These are phyloP conservation scores for Drosophila hydei DNA, from an alignment of 1,140 invertebrate species.

Conservation along the genomic window DNA sequence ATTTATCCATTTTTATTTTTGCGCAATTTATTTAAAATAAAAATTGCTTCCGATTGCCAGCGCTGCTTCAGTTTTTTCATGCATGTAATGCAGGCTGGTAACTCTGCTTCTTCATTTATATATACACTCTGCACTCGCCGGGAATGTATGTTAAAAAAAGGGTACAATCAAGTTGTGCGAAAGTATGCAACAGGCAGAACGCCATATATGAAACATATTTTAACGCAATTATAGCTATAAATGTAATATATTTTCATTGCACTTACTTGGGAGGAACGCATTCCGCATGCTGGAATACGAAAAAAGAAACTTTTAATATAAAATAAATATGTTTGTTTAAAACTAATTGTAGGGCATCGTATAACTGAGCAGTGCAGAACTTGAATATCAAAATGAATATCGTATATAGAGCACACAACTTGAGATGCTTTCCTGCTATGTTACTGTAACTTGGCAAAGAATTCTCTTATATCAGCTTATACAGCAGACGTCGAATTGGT, in stretches of 20 bases:
- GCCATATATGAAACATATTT: background rate
- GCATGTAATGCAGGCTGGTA: constrained; percentile 64
- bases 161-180: constrained; percentile 2
- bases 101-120: constrained; percentile 18
- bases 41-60: constrained; percentile 75
- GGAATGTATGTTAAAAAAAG: constrained; percentile 11
- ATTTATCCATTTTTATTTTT: constrained; percentile 34
- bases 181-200: constrained; percentile 1
- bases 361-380: too few relatives aligned
- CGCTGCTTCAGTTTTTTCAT: constrained; percentile 55
- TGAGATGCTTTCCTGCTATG: too few relatives aligned
- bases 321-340: too few relatives aligned
- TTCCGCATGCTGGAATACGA: too few relatives aligned
- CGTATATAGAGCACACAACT: too few relatives aligned
- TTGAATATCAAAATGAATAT: too few relatives aligned
- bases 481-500: too few relatives aligned
- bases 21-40: constrained; percentile 78
- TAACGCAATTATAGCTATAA: background rate
- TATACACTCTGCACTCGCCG: constrained; percentile 1
- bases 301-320: too few relatives aligned
- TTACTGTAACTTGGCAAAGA: too few relatives aligned
- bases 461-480: too few relatives aligned
- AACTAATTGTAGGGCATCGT: too few relatives aligned
- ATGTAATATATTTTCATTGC: background rate
- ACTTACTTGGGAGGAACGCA: too few relatives aligned